Evolutionary conservation across 2,888 invertebrate genomes (phyloP), one percentile per base, ranked within the genome.

Genomic region (Baccha elongata): DNA sequence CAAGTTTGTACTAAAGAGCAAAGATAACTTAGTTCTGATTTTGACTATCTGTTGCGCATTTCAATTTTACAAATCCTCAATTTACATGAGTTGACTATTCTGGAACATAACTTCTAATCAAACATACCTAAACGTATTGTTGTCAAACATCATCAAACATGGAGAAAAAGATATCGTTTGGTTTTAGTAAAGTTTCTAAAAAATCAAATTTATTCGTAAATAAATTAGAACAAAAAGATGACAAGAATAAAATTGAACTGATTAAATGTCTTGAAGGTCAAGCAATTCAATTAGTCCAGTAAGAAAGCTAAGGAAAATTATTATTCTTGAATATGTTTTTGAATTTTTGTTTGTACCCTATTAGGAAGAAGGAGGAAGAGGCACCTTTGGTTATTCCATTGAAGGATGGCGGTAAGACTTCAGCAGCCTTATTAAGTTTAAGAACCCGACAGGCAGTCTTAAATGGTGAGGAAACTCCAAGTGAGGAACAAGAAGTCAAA

Each of bases 161-260:
- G 93, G 94, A 94, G 85, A 95, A 95, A 85, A 96, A 96, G 89
- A 94, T 96, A 88, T 96, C 96, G 0, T 96, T 96, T 89, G 94
- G 95, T 53, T 96, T 96, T 91, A 93, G 92, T 86, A 96, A 96
- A 92, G 92, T 93, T 0, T 88, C 90, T 4, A 94, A 93, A 86
- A 94, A 93, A 86, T 85, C 92, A 5, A 89, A 89, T 71, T 86
- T 93, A 8, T 86, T 92, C 42, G 64, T 85, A 2, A 84, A 55
- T 32, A 88, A 88, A 79, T 60, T 67, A 55, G 86, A 87, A 86
- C 85, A 86, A n/a, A 89, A 90, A 55, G 91, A 92, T 68, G 93
- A 93, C 10, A 44, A 35, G 72, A 92, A 92, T 86, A 93, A 92
- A 86, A 85, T 90, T 7, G 95, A 96, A 87, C 93, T 94, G 53